Evolutionary conservation across 1,140 invertebrate genomes (phyloP).

Genomic region (Drosophila sturtevanti): DNA sequence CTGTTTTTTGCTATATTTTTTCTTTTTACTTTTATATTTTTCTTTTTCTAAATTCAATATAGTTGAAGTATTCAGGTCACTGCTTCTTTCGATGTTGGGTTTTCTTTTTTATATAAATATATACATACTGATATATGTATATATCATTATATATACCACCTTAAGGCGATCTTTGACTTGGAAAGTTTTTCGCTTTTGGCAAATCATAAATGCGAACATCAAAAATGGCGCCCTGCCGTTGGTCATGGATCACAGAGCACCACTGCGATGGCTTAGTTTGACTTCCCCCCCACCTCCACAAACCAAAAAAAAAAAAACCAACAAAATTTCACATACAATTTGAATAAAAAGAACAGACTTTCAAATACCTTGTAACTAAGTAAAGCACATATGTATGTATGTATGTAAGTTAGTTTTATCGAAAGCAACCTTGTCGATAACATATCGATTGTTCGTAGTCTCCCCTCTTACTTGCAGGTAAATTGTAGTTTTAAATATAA

Average conservation of each 20-base stretch:
- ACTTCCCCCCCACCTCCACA: neutral
- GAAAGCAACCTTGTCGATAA: too few species aligned
- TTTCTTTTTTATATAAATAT: neutral
- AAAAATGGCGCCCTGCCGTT: constrained; percentile 63
- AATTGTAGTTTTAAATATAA: too few species aligned
- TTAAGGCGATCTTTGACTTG: constrained; percentile 41
- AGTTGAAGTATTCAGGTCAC: too few species aligned
- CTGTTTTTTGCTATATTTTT: too few species aligned
- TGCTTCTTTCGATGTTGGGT: neutral
- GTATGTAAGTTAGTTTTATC: too few species aligned
- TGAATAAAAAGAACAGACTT: neutral
- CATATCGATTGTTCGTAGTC: too few species aligned
- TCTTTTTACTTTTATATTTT: too few species aligned
- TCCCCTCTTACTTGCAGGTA: too few species aligned
- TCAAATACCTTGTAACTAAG: neutral
- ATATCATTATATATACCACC: neutral
- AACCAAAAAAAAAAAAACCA: constrained; percentile 12
- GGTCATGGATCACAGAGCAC: constrained; percentile 72
- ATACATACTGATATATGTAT: neutral
- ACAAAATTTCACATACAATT: neutral
- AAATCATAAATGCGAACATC: constrained; percentile 68
- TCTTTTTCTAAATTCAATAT: too few species aligned
- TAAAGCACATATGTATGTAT: too few species aligned
- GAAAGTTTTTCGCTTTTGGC: constrained; percentile 70
- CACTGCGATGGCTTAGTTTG: constrained; percentile 13